Conservation (phyloP, 1,140 invertebrate genomes). For the Homarus americanus region DNA sequence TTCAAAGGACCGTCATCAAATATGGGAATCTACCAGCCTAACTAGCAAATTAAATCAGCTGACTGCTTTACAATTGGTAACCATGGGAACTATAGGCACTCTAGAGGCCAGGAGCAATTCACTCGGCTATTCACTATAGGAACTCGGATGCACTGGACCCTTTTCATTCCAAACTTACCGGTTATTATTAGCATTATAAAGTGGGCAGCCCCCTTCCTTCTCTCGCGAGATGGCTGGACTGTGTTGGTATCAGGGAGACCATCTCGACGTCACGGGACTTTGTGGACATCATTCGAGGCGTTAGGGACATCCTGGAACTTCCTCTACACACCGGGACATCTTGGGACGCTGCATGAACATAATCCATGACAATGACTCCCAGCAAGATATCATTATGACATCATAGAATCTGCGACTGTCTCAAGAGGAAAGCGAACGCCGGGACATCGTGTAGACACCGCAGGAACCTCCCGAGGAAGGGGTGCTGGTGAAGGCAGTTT, state of each 20-base stretch:
- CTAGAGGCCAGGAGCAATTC: slow-evolving; percentile 45
- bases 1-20: neutral
- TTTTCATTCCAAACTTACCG: slow-evolving; percentile 64
- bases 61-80: slow-evolving; percentile 40
- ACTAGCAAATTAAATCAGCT: slow-evolving; percentile 54
- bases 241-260: slow-evolving; percentile 3
- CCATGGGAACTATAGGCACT: slow-evolving; percentile 52
- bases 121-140: slow-evolving; percentile 38
- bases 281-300: neutral
- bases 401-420: too few species aligned
- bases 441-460: too few species aligned
- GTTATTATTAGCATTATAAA: slow-evolving; percentile 72
- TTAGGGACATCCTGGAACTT: slow-evolving; percentile 3
- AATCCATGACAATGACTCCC: too few species aligned
- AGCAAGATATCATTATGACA: too few species aligned
- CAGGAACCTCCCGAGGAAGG: neutral
- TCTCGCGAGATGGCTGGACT: neutral
- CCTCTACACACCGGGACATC: too few species aligned
- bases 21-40: slow-evolving; percentile 16
- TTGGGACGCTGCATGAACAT: too few species aligned
- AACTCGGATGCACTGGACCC: slow-evolving; percentile 55
- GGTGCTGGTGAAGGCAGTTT: neutral
- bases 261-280: neutral
- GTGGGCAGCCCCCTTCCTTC: slow-evolving; percentile 61
- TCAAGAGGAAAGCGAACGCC: too few species aligned